Evolutionary conservation across 2,888 invertebrate species (phyloP).

Genomic region (Cryptocephalus primarius): DNA sequence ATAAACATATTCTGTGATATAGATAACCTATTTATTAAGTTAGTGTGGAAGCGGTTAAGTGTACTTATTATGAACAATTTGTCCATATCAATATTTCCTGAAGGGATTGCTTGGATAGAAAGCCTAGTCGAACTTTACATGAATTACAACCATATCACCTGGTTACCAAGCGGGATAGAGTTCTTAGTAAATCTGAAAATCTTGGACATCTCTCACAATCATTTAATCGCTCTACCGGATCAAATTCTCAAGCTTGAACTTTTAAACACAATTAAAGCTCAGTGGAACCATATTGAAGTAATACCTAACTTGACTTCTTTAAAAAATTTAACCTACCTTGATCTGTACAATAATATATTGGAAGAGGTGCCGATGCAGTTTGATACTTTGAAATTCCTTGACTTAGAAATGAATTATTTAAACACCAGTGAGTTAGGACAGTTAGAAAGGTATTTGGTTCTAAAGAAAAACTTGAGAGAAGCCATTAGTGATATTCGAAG

Average conservation of each 20-base stretch:
- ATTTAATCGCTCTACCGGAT: constrained; percentile 13
- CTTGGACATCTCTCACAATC: constrained; percentile 18
- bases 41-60: constrained; percentile 15
- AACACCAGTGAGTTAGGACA: constrained; percentile 3
- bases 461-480: too few relatives aligned
- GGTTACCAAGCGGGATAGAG: constrained; percentile 19
- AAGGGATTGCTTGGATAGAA: constrained; percentile 16
- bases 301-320: constrained; percentile 12
- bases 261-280: constrained; percentile 12
- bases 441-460: too few relatives aligned
- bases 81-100: constrained; percentile 17
- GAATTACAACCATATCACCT: constrained; percentile 15
- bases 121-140: constrained; percentile 18
- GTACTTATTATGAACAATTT: constrained; percentile 16
- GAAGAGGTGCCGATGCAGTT: constrained; percentile 4
- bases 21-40: constrained; percentile 17
- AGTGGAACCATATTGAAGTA: constrained; percentile 14
- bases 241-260: constrained; percentile 9
- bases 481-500: too few relatives aligned
- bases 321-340: constrained; percentile 15
- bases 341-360: constrained; percentile 20
- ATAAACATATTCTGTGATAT: constrained; percentile 15
- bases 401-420: constrained; percentile 18
- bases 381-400: constrained; percentile 8
- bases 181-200: constrained; percentile 19